Evolutionary conservation across 1,140 invertebrate species (phyloP).

Genomic region (Alviniconcha marisindica): DNA sequence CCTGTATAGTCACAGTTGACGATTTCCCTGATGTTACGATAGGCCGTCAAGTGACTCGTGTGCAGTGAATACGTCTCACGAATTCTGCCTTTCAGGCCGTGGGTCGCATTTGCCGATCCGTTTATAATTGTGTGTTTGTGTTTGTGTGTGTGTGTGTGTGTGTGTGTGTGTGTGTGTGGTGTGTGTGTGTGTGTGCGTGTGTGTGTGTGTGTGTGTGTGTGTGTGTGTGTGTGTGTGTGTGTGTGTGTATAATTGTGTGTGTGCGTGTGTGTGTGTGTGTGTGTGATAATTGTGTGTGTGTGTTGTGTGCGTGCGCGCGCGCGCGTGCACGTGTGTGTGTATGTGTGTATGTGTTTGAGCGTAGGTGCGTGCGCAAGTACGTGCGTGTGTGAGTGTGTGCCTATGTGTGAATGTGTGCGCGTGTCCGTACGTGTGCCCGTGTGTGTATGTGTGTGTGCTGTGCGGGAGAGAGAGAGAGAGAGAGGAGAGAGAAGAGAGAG

Average conservation of each 20-base stretch:
- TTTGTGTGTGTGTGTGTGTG: no score
- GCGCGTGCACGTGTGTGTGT: neutral
- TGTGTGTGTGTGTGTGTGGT: neutral
- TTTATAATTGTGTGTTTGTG: no score
- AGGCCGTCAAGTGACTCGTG: no score
- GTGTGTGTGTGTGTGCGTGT: neutral
- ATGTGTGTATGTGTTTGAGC: conserved; percentile 2
- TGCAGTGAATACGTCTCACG: no score
- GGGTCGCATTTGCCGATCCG: no score
- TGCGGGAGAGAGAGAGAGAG: neutral
- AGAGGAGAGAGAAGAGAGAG: conserved; percentile 11
- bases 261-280: neutral
- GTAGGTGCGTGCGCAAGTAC: neutral
- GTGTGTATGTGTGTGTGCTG: conserved; percentile 13
- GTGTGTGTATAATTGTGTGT: neutral
- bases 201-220: neutral
- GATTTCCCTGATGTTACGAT: no score
- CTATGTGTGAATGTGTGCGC: conserved; percentile 6
- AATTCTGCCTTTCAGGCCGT: no score
- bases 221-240: neutral
- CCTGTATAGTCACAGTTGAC: no score
- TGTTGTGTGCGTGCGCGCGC: neutral
- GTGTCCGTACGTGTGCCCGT: neutral
- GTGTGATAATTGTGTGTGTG: neutral
- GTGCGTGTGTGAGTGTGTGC: conserved; percentile 4